Conservation (phyloP, 2,113 vertebrate genomes). For the Macaca nemestrina region DNA sequence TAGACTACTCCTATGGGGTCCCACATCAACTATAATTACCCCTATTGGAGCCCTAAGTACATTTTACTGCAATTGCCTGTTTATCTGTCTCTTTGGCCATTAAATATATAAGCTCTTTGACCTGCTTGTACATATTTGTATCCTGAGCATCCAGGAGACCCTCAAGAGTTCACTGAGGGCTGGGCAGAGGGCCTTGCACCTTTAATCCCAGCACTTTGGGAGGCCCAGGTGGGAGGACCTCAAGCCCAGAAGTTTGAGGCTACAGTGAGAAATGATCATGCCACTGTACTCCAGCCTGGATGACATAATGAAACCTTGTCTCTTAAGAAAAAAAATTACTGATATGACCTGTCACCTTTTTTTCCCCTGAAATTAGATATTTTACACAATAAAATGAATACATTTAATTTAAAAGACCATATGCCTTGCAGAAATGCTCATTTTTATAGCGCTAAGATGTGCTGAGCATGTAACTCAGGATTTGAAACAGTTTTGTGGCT, state of each 20-base stretch:
- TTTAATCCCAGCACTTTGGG: no score
- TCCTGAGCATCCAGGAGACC: neutral
- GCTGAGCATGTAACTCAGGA: conserved; percentile 2
- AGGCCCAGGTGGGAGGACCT: no score
- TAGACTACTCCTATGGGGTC: neutral
- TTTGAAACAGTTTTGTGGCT: conserved; percentile 65
- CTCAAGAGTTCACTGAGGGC: neutral
- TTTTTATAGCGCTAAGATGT: conserved; percentile 42
- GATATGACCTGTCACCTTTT: neutral
- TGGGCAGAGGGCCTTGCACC: no score
- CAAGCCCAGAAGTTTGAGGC: no score
- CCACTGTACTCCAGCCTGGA: no score
- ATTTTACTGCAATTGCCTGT: neutral
- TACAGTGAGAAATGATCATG: no score
- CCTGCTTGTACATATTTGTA: neutral
- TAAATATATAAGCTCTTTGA: neutral
- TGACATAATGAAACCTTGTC: no score
- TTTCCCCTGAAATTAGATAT: neutral
- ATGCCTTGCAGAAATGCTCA: conserved; percentile 14
- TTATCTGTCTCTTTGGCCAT: neutral
- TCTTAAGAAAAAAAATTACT: neutral
- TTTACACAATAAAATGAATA: conserved; percentile 19
- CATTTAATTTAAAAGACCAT: conserved; percentile 32
- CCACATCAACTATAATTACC: neutral
- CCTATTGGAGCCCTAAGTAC: neutral